Percentiles rank a stretch among this genome's conserved stretches.
Evolutionary conservation across 1,140 invertebrate genomes (phyloP).

Genomic region (Pseudomyrmex gracilis): DNA sequence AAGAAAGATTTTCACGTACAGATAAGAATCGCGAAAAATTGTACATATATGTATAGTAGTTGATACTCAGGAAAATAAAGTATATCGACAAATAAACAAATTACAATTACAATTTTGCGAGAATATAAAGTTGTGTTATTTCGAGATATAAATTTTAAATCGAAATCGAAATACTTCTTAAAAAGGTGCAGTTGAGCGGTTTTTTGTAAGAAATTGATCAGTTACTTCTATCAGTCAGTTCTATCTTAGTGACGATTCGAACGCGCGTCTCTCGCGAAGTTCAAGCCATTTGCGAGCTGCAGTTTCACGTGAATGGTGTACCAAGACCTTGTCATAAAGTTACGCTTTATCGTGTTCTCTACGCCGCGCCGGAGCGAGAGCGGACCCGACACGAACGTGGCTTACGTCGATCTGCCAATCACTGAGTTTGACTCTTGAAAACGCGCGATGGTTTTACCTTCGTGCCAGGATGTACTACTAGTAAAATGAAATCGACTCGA

Average conservation of each 20-base stretch:
- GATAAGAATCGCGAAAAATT: constrained; percentile 54
- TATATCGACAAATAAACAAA: neutral
- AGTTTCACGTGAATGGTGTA: constrained; percentile 68
- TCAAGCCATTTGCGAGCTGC: constrained; percentile 69
- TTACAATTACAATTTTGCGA: constrained; percentile 12
- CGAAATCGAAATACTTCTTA: constrained; percentile 26
- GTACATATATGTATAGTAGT: neutral
- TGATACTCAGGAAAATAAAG: neutral
- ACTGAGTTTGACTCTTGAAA: constrained; percentile 73
- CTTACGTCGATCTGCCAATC: constrained; percentile 80
- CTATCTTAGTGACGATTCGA: constrained; percentile 55
- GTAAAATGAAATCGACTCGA: constrained; percentile 70
- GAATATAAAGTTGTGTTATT: neutral
- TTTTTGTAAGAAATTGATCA: constrained; percentile 36
- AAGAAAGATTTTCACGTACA: constrained; percentile 57
- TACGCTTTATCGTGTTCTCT: constrained; percentile 78
- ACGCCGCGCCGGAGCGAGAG: constrained; percentile 70
- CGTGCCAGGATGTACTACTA: constrained; percentile 65
- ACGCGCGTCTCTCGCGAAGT: constrained; percentile 64
- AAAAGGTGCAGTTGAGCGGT: constrained; percentile 15
- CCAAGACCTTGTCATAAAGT: constrained; percentile 78
- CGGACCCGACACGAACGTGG: constrained; percentile 66
- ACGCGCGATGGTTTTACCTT: constrained; percentile 61
- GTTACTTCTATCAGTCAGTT: neutral
- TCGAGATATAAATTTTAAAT: neutral